Evolutionary conservation across 2,888 invertebrate genomes (phyloP), one percentile per base, ranked within the genome.

Genomic region (Fragum sueziense): DNA sequence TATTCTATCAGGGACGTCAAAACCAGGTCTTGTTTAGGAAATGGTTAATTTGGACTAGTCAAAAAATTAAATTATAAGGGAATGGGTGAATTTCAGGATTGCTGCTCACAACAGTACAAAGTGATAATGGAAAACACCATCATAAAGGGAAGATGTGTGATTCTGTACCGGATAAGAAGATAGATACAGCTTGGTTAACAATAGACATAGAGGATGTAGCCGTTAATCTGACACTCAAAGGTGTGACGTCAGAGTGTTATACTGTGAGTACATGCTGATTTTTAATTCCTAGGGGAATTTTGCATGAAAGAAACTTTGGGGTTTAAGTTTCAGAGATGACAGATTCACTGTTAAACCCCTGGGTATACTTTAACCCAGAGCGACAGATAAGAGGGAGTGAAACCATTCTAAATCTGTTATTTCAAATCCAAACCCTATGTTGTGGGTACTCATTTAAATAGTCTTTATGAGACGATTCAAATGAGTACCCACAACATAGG

Each of bases 131-230:
- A 22, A 65, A 41, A 25, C 41, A 65, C 27, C n/a, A n/a, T n/a
- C n/a, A n/a, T n/a, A 27, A 65, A 25, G 27, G 41, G 1, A 25
- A 2, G 6, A n/a, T n/a, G n/a, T 65, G 65, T 41, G 41, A 65
- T 3, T 25, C 37, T 9, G 29, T 69, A n/a, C 69, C 69, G 17
- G 59, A 61, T 34, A 76, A 47, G 61, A 70, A 76, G 29, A 76
- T 76, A n/a, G 70, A 80, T 37, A 79, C 68, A 68, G 79, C 79
- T 37, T 79, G 59, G 68, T 37, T 79, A 2, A 75, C 75, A 11
- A 34, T 79, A 25, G 51, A 25, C n/a, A 61, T 52, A 27, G 54
- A 68, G 1, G 67, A 67, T 37, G 41, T 65, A 9, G 54, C 61
- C 52, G 69, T 72, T 7, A 79, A 72, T n/a, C 17, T 79, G 27